Base-by-base conservation (phyloP, 2,888 invertebrate genomes). In the Drosophila stalkeri region DNA sequence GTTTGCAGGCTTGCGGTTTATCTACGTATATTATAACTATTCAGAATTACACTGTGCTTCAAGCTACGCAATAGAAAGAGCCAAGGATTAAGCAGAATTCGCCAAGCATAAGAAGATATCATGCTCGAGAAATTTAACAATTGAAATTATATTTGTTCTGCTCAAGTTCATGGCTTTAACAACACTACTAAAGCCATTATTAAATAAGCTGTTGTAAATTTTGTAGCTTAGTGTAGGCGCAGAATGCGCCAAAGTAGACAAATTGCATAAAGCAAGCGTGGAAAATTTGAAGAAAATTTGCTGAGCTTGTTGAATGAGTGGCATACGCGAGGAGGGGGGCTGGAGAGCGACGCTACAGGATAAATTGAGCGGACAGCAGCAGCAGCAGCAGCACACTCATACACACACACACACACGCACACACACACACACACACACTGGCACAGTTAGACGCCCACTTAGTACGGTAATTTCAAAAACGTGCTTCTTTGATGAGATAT, bases 401-500 rank as follows among this genome's bases (percentile, higher is more conserved):
- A n/a, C 70, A 88, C 75, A 60, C 65, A 71, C 68, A 73, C 70
- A 68, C 23, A 55, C 43, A 77, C 56, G 66, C 14, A 56, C 43
- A 52, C 47, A 67, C 60, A 69, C 69, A 20, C 14, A 23, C 0
- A 16, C 46, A 27, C 46, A 46, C 46, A 71, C 49, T 87, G 85
- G 78, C 82, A 89, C 85, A 90, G 86, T 90, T 89, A 89, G 90
- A 87, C 92, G 92, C 92, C 92, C 92, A 92, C 92, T 92, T 92
- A 91, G 90, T 92, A 91, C 92, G 92, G 92, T 92, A 92, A 92
- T 92, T 92, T 90, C 80, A 75, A 86, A 92, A 91, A 91, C 92
- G 92, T 92, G 92, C 91, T 91, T 90, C 83, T 82, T 86, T 90
- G 91, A 91, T 92, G 91, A 90, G 91, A 91, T 92, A 91, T 88